Evolutionary conservation across 2,888 invertebrate genomes (phyloP), one percentile per base, ranked within the genome.

Genomic region (Ophonus ardosiacus): DNA sequence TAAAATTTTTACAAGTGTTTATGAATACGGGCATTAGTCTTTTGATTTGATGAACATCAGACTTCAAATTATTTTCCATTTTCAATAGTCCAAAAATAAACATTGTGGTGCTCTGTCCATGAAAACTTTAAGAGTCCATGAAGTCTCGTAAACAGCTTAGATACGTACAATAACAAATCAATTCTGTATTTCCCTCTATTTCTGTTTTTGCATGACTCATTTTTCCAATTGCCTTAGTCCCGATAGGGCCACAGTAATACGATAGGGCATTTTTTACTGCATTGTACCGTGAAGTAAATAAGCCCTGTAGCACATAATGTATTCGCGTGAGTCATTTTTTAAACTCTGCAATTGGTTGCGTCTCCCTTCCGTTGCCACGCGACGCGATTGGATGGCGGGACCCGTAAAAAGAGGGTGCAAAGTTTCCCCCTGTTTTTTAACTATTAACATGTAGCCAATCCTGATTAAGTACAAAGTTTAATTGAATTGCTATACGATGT

Each of bases 371-470:
- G 57, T 40, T 88, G 87, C 85, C 87, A 85, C 88, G 88, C 88
- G 87, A 87, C 87, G 87, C 88, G 86, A 90, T 90, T 90, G 90
- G 90, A 78, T 24, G 31, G 6, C 0, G 21, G 59, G 76, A 56
- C 87, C 88, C 86, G 79, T 88, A 88, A 88, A 89, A 89, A 89
- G 88, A 88, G 89, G 84, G 89, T 89, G 88, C 87, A 87, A 88
- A 87, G 78, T 88, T 88, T 88, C 88, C 90, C 89, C 89, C 87
- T 88, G 89, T 90, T 90, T 90, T 90, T 90, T 90, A 89, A 87
- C 87, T 88, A 88, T 89, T 90, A 43, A 90, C 89, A 88, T 86
- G 86, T 86, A 87, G 87, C 90, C 90, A 90, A 90, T 90, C 86
- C 63, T 78, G 78, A 84, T 59, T 83, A 83, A 83, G 74, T 83